phyloP scores from a whole-genome alignment of 2,888 invertebrate species.

The Parthenolecanium corni region DNA sequence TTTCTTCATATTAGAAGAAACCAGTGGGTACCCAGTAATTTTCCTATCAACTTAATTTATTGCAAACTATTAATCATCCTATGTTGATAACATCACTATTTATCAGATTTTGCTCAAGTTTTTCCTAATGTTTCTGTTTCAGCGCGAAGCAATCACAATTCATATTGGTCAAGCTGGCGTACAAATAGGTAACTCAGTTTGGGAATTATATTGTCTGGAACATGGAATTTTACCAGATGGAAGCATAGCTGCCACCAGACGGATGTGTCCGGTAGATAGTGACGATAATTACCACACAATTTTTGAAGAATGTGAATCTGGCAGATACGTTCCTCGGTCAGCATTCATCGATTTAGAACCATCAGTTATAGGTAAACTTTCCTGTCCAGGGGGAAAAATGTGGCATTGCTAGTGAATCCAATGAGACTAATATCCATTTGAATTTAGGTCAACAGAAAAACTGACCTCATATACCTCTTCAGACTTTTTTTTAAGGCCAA shows the following conservation, averaged over 20 bases:
- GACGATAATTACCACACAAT: conserved; percentile 24
- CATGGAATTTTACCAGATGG: conserved; percentile 25
- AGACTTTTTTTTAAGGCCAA: too few relatives aligned
- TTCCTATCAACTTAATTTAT: too few relatives aligned
- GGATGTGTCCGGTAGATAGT: conserved; percentile 10
- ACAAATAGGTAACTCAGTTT: conserved; percentile 26
- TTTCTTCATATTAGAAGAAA: too few relatives aligned
- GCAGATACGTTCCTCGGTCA: conserved; percentile 15
- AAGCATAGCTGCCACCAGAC: conserved; percentile 9
- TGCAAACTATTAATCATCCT: too few relatives aligned
- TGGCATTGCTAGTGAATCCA: neutral
- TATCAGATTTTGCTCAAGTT: too few relatives aligned
- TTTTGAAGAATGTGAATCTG: conserved; percentile 26
- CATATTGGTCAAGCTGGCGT: conserved; percentile 24
- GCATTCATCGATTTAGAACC: conserved; percentile 22
- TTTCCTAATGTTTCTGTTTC: too few relatives aligned
- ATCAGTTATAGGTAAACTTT: conserved; percentile 7
- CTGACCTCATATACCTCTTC: too few relatives aligned
- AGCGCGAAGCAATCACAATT: conserved; percentile 23
- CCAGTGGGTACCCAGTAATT: too few relatives aligned
- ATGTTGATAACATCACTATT: too few relatives aligned
- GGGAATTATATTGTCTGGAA: conserved; percentile 23
- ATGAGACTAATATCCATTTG: neutral
- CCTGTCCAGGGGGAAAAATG: neutral
- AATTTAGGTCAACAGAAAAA: too few relatives aligned